Evolutionary conservation across 2,113 vertebrate genomes (phyloP).

Genomic region (Mobula birostris): DNA sequence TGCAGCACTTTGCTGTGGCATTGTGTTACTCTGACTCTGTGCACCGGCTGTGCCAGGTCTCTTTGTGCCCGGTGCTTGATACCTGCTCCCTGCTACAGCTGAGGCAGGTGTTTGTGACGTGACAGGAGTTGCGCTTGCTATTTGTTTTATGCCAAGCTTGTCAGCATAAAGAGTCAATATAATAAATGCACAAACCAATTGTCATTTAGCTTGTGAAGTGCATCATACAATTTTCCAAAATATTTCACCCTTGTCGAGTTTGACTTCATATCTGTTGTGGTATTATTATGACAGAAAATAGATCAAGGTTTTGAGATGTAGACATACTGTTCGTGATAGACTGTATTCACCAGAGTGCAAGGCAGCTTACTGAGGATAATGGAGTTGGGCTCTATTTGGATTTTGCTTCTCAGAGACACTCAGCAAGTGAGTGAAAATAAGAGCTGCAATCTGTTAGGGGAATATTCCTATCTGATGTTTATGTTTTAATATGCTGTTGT

Average conservation of each 20-base stretch:
- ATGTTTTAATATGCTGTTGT: neutral
- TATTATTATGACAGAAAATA: neutral
- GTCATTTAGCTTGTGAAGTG: neutral
- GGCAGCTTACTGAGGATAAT: conserved; percentile 15
- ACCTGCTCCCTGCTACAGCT: neutral
- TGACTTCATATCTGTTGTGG: neutral
- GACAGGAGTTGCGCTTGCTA: neutral
- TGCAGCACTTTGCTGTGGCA: no score
- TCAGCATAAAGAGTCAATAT: neutral
- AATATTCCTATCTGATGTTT: conserved; percentile 21
- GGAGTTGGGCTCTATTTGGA: neutral
- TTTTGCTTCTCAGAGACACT: neutral
- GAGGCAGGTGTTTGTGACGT: neutral
- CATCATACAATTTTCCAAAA: neutral
- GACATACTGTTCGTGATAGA: neutral
- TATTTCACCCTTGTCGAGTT: neutral
- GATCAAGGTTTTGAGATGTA: neutral
- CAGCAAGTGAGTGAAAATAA: conserved; percentile 1
- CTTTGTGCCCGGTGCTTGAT: neutral
- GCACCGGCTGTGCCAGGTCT: neutral
- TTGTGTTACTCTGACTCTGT: neutral
- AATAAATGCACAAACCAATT: neutral
- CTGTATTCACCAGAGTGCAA: neutral
- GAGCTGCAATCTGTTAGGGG: neutral
- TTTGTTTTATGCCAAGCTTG: neutral